Base-by-base conservation (phyloP, 2,113 vertebrate genomes). In the Ammodytes dubius region DNA sequence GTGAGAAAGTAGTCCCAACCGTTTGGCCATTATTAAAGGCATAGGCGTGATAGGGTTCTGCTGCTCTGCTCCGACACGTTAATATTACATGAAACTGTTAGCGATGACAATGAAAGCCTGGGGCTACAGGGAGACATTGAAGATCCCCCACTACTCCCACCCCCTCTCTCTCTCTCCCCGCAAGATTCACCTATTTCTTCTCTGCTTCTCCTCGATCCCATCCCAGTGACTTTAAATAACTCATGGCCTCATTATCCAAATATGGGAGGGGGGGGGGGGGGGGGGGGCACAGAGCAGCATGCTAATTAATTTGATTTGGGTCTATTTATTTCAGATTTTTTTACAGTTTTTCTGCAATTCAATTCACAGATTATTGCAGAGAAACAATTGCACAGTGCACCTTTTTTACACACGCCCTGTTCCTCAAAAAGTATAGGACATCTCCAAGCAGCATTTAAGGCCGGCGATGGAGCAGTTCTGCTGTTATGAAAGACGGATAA, bases 51-150 rank as follows among this genome's bases (percentile, higher is more conserved):
- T 86, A 64, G 74, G 27, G 83, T 66, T 87, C 86, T 70, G 87
- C 82, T 85, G 52, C 84, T 83, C 84, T 86, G 86, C 50, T 82
- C 86, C 87, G 84, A 92, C 88, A 90, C 86, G 89, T 94, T 93
- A 93, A 94, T 94, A 92, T 93, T 93, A 93, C 89, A 95, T 92
- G 80, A 80, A 88, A 89, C 88, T 92, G 90, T 93, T 93, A 84
- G 79, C 74, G 82, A 91, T 90, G 90, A 93, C 90, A 92, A 85
- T 85, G 85, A 27, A 27, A 64, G 89, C 90, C 87, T 19, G 17
- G 69, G 91, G 91, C 83, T 15, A 78, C 60, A 83, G 77, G 14
- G 76, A 88, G 83, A 80, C 90, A 53, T 59, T 43, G 19, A 43
- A 47, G 42, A 42, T 27, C 27, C 27, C 27, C 27, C 27, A 1